Evolutionary conservation across 2,888 invertebrate genomes (phyloP), one percentile per base, ranked within the genome.

Genomic region (Tricholauxania praeusta): DNA sequence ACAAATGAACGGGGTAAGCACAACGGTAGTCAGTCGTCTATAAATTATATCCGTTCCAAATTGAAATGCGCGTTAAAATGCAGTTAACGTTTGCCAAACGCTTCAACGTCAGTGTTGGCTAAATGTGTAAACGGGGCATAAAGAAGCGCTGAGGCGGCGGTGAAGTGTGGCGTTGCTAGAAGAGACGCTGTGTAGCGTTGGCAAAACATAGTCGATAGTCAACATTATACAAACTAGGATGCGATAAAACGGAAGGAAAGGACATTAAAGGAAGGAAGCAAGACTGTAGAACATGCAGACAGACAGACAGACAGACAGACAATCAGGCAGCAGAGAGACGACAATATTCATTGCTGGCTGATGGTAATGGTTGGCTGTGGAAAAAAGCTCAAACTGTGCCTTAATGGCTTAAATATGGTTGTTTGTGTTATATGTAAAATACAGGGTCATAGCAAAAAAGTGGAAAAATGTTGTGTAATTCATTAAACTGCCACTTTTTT

Each of bases 21-120:
- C 67, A 73, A 75, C 75, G 74, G 75, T 75, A 79, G 83, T 84
- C 84, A 84, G 84, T 83, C 85, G 85, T 85, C 84, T 84, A 84
- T 84, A 85, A 84, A 84, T 84, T 84, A 84, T 84, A 84, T 84
- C 85, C 85, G 84, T 81, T 84, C 84, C 82, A 84, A 84, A 84
- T 84, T 84, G 84, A 84, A 84, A 85, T 79, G 84, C 84, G 85
- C 84, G 84, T 84, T 84, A 84, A 84, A 84, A 84, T 84, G 85
- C 84, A 84, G 84, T 84, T 84, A 84, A 83, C 85, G 83, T 85
- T 83, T 81, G 71, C 65, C 70, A 57, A 70, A 63, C 62, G 70
- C 28, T 68, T 49, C 68, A 48, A 39, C 17, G n/a, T 10, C 39
- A 39, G 39, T 32, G 32, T 39, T 39, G 39, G 39, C 39, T 39